phyloP scores from a whole-genome alignment of 2,888 invertebrate genomes.

The Diarsia brunnea region DNA sequence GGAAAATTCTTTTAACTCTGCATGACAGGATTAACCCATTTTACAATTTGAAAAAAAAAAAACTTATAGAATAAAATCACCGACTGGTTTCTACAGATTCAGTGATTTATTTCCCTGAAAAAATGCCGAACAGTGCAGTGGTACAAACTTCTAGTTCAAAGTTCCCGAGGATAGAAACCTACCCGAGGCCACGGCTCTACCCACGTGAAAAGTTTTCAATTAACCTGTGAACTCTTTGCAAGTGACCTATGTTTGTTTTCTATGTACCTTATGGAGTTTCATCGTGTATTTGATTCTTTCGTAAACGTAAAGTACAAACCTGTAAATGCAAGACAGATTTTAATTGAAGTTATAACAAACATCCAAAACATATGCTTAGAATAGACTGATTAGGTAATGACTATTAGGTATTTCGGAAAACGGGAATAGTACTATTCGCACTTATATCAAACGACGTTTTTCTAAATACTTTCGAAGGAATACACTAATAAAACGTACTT shows the following conservation, averaged over 20 bases:
- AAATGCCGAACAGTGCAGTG: conserved; percentile 1
- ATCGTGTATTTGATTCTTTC: background rate
- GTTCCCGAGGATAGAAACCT: conserved; percentile 33
- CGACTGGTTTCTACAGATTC: conserved; percentile 6
- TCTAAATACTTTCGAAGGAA: too few relatives aligned
- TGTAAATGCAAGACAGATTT: background rate
- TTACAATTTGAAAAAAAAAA: conserved; percentile 11
- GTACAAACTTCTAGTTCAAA: conserved; percentile 23
- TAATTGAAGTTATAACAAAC: background rate
- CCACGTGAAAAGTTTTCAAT: conserved; percentile 50
- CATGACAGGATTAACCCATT: conserved; percentile 1
- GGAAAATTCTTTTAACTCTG: conserved; percentile 12
- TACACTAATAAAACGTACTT: too few relatives aligned
- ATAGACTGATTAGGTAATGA: background rate
- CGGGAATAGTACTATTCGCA: background rate
- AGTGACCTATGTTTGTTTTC: conserved; percentile 22
- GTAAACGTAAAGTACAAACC: too few relatives aligned
- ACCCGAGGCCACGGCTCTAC: background rate
- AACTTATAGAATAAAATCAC: background rate
- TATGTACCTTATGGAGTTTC: conserved; percentile 1
- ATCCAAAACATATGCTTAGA: background rate
- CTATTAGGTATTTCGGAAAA: background rate
- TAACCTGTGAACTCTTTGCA: conserved; percentile 19
- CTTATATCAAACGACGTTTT: too few relatives aligned
- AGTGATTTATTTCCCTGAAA: conserved; percentile 40